Percentiles rank a stretch among this genome's conserved stretches.
phyloP scores from a whole-genome alignment of 2,888 invertebrate genomes.

The Cantharis nigra region DNA sequence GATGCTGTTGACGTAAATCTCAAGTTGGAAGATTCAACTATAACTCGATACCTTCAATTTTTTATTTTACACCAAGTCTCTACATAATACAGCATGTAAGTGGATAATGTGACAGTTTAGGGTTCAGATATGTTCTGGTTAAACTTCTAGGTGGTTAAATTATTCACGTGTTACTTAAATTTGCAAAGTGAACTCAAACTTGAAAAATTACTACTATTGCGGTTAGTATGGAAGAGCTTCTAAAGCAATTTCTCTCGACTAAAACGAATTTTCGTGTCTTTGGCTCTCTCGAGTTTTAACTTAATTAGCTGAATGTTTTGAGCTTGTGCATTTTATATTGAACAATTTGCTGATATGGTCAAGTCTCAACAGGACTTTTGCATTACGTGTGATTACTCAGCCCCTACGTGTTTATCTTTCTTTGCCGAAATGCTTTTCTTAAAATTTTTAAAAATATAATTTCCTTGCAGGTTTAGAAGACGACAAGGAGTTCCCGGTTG shows the following conservation, averaged over 20 bases:
- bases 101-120: not conserved
- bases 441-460: not conserved
- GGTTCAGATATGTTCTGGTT: not conserved
- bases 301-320: not conserved
- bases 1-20: too few species aligned
- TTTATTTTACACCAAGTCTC: not conserved
- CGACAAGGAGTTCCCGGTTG: constrained; percentile 86
- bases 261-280: not conserved
- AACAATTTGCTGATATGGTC: not conserved
- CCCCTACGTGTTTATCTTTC: not conserved
- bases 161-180: not conserved
- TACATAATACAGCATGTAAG: not conserved
- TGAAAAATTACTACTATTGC: not conserved
- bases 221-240: not conserved
- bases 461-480: constrained; percentile 60
- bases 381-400: not conserved
- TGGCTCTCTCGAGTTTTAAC: not conserved
- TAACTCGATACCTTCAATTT: not conserved
- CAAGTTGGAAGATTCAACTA: not conserved
- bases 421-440: too few species aligned
- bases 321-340: not conserved
- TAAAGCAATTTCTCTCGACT: not conserved
- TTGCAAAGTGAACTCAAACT: not conserved
- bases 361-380: not conserved
- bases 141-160: not conserved